Percentiles rank a stretch among this genome's conserved stretches.
These are phyloP conservation scores for Mesitornis unicolor DNA, from an alignment of 2,113 vertebrate genomes.

Conservation along the genomic window DNA sequence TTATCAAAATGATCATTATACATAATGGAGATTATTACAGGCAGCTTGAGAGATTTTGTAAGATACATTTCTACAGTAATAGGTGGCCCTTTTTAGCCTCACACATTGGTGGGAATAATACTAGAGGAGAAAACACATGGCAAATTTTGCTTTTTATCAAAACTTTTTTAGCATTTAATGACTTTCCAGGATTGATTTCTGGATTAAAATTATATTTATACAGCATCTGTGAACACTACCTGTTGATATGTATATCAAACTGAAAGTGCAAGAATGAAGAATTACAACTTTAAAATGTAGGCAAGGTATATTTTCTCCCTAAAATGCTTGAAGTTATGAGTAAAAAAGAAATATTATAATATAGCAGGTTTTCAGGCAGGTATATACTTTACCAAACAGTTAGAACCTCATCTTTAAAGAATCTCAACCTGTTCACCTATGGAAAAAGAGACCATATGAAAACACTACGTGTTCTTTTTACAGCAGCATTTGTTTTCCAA, in stretches of 20 bases:
- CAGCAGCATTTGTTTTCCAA: neutral
- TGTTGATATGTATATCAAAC: neutral
- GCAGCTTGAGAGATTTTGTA: constrained; percentile 83
- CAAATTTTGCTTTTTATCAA: constrained; percentile 69
- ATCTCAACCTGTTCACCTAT: neutral
- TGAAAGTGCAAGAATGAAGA: neutral
- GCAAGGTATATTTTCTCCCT: neutral
- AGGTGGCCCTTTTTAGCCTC: constrained; percentile 78
- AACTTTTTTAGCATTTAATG: constrained; percentile 66
- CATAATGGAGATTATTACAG: constrained; percentile 88
- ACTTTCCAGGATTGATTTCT: constrained; percentile 48
- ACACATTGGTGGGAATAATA: constrained; percentile 68
- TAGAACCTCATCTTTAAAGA: neutral
- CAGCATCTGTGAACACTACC: constrained; percentile 42
- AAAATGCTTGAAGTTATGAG: neutral
- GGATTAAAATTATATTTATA: constrained; percentile 69
- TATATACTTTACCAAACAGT: neutral
- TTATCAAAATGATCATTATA: constrained; percentile 89
- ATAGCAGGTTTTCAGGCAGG: neutral
- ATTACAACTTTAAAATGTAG: neutral
- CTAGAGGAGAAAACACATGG: constrained; percentile 53
- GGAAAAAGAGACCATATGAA: neutral
- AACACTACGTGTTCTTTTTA: neutral
- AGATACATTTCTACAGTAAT: constrained; percentile 81
- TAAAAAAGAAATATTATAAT: neutral